Conservation (phyloP, 2,888 invertebrate genomes). For the Alsophila aescularia region DNA sequence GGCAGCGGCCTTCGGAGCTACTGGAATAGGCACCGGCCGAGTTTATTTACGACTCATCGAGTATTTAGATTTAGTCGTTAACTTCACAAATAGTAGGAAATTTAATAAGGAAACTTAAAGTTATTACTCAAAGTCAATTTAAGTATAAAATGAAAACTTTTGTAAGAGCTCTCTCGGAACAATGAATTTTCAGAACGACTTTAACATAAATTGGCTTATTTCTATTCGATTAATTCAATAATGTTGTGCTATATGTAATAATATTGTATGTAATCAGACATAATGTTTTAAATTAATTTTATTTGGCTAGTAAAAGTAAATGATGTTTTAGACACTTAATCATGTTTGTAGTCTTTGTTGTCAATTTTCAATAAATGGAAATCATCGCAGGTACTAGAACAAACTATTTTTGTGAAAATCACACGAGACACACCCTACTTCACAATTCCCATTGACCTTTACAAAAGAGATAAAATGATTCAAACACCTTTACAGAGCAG, state of each 20-base stretch:
- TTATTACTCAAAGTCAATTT: not conserved
- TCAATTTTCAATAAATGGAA: not conserved
- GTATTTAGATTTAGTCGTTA: slow-evolving; percentile 8
- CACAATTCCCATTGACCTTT: slow-evolving; percentile 19
- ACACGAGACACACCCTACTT: slow-evolving; percentile 11
- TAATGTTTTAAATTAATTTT: not conserved
- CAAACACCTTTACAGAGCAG: slow-evolving; percentile 16
- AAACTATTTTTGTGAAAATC: not conserved
- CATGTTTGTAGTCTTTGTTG: not conserved
- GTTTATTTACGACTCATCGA: not conserved
- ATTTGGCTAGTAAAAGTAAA: not conserved
- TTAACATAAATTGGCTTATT: not conserved
- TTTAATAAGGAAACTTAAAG: not conserved
- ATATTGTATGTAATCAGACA: no score
- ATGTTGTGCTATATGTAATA: no score
- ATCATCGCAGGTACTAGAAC: not conserved
- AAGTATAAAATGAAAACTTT: not conserved
- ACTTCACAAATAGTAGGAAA: slow-evolving; percentile 5
- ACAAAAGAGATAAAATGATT: slow-evolving; percentile 23
- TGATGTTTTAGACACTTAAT: not conserved
- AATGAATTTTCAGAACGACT: not conserved
- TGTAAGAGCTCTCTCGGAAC: not conserved
- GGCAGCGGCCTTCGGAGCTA: not conserved
- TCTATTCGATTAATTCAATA: no score
- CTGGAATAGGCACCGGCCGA: not conserved